phyloP scores from a whole-genome alignment of 2,113 vertebrate species.

The human (Homo sapiens) region GRCh38 chr14:25362001-25362500 shows the following conservation, averaged over 20 bases:
- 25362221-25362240: neutral
- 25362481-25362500: neutral
- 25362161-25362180: neutral
- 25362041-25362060: neutral
- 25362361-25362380: too few species aligned
- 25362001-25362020: neutral
- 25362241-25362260: neutral
- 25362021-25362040: neutral
- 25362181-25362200: neutral
- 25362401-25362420: neutral
- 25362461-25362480: neutral
- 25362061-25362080: neutral
- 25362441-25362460: neutral
- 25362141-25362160: neutral
- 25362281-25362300: neutral
- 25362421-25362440: neutral
- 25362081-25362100: neutral
- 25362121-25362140: neutral
- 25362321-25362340: neutral
- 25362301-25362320: neutral
- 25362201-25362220: neutral
- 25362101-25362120: neutral
- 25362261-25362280: neutral
- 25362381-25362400: neutral
- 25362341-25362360: neutral